phyloP scores from a whole-genome alignment of 2,797 vertebrate species.

The Enteromius treurensis region DNA sequence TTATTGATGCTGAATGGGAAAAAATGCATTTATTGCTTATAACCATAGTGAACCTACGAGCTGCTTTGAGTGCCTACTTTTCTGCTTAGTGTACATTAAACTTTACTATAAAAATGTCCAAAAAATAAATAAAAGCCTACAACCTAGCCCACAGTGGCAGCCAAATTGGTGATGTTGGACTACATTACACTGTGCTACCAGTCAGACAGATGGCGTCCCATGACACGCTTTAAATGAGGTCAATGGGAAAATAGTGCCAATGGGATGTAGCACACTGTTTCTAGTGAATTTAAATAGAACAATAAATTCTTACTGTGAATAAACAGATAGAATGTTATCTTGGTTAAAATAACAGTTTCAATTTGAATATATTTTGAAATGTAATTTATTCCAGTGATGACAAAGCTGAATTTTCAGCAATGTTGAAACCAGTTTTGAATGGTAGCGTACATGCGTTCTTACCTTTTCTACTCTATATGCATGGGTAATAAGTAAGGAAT shows the following conservation, averaged over 20 bases:
- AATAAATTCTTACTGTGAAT: neutral
- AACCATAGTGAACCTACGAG: neutral
- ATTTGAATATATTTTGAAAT: neutral
- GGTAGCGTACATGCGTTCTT: neutral
- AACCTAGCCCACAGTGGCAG: neutral
- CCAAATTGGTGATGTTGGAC: neutral
- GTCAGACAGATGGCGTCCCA: neutral
- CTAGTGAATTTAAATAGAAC: neutral
- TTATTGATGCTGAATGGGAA: neutral
- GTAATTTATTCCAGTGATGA: neutral
- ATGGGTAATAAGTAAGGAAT: neutral
- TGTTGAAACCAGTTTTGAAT: neutral
- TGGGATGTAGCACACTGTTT: conserved; percentile 16
- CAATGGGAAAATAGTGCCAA: conserved; percentile 19
- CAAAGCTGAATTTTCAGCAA: neutral
- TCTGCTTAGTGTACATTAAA: neutral
- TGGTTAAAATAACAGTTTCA: neutral
- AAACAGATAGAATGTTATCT: neutral
- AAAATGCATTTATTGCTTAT: neutral
- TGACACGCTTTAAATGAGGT: conserved; percentile 5
- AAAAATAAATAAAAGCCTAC: neutral
- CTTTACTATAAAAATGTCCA: neutral
- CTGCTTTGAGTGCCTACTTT: neutral
- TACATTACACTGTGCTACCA: neutral
- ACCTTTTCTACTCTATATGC: neutral